Base-by-base conservation (phyloP, 1,140 invertebrate genomes). In the Tachypleus tridentatus region DNA sequence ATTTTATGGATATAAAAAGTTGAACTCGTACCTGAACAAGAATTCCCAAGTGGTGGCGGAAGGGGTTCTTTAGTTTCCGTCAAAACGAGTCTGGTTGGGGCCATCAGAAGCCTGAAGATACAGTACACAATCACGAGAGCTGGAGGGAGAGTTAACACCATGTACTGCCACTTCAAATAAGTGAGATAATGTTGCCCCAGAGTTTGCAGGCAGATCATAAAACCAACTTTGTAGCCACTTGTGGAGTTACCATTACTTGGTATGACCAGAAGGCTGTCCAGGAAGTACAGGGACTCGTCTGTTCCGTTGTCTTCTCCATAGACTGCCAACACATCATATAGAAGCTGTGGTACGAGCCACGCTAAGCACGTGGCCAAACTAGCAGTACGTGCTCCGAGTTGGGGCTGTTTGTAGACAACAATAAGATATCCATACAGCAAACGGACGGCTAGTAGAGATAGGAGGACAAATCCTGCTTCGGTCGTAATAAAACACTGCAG, bases 201-300 rank as follows among this genome's bases (percentile, higher is more conserved):
- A 29, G 60, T 51, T 49, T 70, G 67, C 61, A 72, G 66, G 59
- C 70, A 72, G 9, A 72, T 63, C 64, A 72, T 68, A 56, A 72
- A 68, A 9, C 70, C 70, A 5, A 68, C 67, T 29, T 64, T 59
- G 54, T 68, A 68, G 5, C 67, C 67, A 6, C 64, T 61, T 6
- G 67, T 62, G 3, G 64, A 49, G 50, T 68, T 68, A 5, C 48
- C 49, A 5, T 61, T 63, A 4, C 56, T 49, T 11, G 61, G 67
- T 9, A 63, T 53, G 7, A 65, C 67, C n/a, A 68, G 7, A 49
- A 67, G 7, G 52, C 65, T 64, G 53, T 68, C 67, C 47, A 68
- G 59, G 57, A 68, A 68, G 53, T 54, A 54, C 7, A n/a, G n/a
- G 7, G 53, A 68, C 3, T 59, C 53, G 6, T 63, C 62, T 0